Evolutionary conservation across 1,140 invertebrate genomes (phyloP), one percentile per base, ranked within the genome.

Genomic region (Drosophila kikkawai): DNA sequence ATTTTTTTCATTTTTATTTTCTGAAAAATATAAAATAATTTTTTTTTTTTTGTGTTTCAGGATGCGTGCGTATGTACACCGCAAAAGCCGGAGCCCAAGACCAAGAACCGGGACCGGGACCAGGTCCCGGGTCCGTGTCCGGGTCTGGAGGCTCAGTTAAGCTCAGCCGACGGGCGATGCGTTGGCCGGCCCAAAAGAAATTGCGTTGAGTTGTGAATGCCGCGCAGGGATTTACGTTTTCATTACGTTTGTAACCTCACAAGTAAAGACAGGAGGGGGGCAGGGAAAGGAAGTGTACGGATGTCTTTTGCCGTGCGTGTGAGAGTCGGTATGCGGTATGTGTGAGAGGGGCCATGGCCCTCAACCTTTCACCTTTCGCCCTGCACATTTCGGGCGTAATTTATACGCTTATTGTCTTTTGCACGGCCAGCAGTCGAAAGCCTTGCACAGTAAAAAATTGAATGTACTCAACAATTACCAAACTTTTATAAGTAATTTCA

Each of bases 191-290:
- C 61, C 66, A 34, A 41, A 79, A 68, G 74, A 88, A 80, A 87
- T 88, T 87, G 84, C 85, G 84, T 81, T 81, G 85, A 88, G 85
- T 88, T 90, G 81, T 90, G 87, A 90, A 90, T 90, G 85, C 85
- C 81, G 80, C 71, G 79, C 75, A 65, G 86, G 86, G 85, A 90
- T 90, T 90, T 84, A 90, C 81, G 85, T 90, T 90, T 90, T 90
- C 85, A 90, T 90, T 90, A 90, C 85, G 71, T 90, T 85, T 90
- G 75, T 76, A 73, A 60, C 69, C 67, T 73, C 53, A 68, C 80
- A 80, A 81, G 57, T 70, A 64, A 57, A 61, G 60, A 58, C 60
- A 64, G 55, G 29, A 50, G 47, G 26, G 26, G 26, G 22, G 42
- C 29, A 8, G 26, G 4, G 1, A n/a, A 39, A 42, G 45, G 41